Conservation (phyloP, 2,888 invertebrate genomes). For the Tortrix viridana region DNA sequence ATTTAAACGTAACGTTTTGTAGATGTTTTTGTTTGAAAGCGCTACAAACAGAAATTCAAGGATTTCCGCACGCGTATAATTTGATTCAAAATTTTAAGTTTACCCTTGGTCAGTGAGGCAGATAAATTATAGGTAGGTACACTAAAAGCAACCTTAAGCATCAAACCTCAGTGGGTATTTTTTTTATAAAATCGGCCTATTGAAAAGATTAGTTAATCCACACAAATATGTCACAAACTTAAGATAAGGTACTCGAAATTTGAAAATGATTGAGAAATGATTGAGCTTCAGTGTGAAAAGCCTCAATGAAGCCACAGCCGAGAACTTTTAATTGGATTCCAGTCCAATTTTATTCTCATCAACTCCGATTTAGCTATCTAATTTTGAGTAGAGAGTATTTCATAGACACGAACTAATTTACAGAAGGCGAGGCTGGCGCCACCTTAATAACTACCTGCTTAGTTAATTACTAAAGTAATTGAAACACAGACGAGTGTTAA, state of each 20-base stretch:
- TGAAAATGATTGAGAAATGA: slow-evolving; percentile 22
- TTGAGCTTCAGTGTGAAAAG: slow-evolving; percentile 5
- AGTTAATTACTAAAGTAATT: slow-evolving; percentile 29
- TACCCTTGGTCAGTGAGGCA: too few relatives aligned
- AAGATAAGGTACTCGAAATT: slow-evolving; percentile 4
- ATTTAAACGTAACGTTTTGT: too few relatives aligned
- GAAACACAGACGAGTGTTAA: slow-evolving; percentile 11
- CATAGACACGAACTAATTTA: slow-evolving; percentile 30
- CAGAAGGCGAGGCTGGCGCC: slow-evolving; percentile 20
- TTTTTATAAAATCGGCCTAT: too few relatives aligned
- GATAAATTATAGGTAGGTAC: too few relatives aligned
- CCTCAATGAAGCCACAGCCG: slow-evolving; percentile 2
- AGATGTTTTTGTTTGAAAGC: too few relatives aligned
- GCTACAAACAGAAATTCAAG: too few relatives aligned
- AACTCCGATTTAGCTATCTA: slow-evolving; percentile 22
- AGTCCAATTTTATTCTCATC: slow-evolving; percentile 35
- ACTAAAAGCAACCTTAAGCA: too few relatives aligned
- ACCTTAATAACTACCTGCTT: slow-evolving; percentile 19
- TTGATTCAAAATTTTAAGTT: too few relatives aligned
- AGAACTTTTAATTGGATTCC: slow-evolving; percentile 41
- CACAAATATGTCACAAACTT: neutral
- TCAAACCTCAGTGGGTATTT: too few relatives aligned
- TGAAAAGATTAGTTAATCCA: neutral
- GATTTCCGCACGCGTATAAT: too few relatives aligned
- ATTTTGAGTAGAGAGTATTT: slow-evolving; percentile 19